Conservation (phyloP, 2,797 vertebrate genomes). For the Tokudaia tokunoshimensis region DNA sequence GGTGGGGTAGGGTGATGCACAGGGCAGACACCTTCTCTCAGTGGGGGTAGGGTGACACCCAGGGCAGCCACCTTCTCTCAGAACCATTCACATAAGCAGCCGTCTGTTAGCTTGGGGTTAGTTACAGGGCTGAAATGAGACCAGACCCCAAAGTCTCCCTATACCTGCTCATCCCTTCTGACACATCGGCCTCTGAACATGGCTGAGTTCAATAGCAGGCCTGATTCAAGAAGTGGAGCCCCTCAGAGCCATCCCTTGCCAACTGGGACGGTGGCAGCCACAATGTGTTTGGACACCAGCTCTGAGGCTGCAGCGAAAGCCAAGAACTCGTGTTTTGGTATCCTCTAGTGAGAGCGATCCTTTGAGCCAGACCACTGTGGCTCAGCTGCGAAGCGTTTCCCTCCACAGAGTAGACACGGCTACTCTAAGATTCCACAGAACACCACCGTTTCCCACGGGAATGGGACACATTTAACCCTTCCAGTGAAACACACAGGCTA, state of each 20-base stretch:
- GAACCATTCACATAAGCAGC: not conserved
- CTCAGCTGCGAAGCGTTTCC: not conserved
- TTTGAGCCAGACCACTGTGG: not conserved
- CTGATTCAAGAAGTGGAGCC: no score
- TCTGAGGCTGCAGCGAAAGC: constrained; percentile 28
- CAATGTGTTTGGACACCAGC: constrained; percentile 20
- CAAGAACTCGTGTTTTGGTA: not conserved
- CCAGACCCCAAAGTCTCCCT: not conserved
- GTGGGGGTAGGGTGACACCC: fast-evolving
- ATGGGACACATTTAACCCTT: not conserved
- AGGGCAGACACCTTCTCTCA: not conserved
- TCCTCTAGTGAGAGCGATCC: not conserved
- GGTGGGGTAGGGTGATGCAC: no score
- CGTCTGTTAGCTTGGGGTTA: not conserved
- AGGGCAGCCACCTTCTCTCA: not conserved
- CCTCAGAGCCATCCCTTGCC: not conserved
- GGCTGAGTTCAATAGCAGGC: not conserved
- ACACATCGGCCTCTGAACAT: not conserved
- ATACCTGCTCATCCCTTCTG: not conserved
- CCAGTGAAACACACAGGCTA: not conserved
- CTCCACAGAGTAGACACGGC: fast-evolving
- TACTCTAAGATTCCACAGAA: not conserved
- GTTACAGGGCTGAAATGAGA: not conserved
- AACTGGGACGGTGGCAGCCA: not conserved
- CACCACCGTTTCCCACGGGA: no score